These are phyloP conservation scores for Dryobates pubescens DNA, from an alignment of 2,797 vertebrate species.

Conservation along the genomic window DNA sequence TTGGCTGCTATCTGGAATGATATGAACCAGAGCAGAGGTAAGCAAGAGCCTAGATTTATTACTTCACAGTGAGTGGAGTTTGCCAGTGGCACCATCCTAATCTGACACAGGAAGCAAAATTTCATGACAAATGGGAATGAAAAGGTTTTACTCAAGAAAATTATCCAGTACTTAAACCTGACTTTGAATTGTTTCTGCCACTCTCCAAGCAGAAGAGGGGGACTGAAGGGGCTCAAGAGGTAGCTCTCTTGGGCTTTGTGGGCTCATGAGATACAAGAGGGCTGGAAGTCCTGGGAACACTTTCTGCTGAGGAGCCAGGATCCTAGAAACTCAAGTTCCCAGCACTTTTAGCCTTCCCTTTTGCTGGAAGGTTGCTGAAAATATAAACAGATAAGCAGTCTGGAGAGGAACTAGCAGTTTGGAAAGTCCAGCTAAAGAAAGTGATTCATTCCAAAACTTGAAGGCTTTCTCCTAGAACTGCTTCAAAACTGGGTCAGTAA, in stretches of 20 bases:
- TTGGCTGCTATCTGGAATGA: not conserved
- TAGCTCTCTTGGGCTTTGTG: not conserved
- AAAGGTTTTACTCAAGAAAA: not conserved
- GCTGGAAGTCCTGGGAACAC: not conserved
- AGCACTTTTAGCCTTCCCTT: not conserved
- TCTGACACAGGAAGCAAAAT: not conserved
- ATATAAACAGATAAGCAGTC: not conserved
- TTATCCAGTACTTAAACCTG: not conserved
- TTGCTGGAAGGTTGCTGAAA: not conserved
- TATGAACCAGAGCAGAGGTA: not conserved
- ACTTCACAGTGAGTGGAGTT: not conserved
- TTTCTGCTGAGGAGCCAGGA: not conserved
- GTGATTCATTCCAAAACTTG: not conserved
- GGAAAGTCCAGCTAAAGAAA: not conserved
- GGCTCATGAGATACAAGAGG: not conserved
- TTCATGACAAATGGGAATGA: not conserved
- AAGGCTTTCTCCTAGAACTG: not conserved
- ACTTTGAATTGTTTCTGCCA: not conserved
- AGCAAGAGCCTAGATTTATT: not conserved
- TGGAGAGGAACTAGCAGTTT: not conserved
- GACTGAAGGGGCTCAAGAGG: not conserved
- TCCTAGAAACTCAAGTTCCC: conserved; percentile 10
- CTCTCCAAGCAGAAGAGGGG: not conserved
- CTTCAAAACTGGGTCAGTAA: conserved; percentile 9
- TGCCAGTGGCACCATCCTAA: not conserved